Evolutionary conservation across 2,888 invertebrate genomes (phyloP).

Genomic region (Physocephala rufipes): DNA sequence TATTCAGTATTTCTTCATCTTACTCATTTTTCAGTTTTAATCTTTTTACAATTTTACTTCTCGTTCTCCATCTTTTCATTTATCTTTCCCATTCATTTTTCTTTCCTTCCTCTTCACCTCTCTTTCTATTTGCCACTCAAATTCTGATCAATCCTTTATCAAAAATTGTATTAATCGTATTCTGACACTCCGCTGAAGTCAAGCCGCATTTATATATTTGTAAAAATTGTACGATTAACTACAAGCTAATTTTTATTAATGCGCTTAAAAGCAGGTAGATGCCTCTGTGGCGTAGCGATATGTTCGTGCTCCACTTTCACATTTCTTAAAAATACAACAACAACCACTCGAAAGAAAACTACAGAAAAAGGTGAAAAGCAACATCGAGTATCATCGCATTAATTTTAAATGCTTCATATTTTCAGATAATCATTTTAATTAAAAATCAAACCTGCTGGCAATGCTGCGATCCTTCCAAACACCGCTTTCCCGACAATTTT

Average conservation of each 20-base stretch:
- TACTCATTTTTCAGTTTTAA: too few relatives aligned
- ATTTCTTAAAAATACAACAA: background rate
- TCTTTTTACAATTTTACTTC: too few relatives aligned
- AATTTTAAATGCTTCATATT: constrained; percentile 17
- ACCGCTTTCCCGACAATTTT: constrained; percentile 6
- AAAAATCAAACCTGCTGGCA: constrained; percentile 25
- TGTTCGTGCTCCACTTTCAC: background rate
- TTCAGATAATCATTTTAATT: constrained; percentile 21
- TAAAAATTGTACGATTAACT: background rate
- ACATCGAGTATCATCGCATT: background rate
- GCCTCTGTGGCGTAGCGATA: too few relatives aligned
- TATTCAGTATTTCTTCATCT: too few relatives aligned
- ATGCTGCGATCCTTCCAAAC: background rate
- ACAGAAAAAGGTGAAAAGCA: background rate
- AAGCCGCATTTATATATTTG: background rate
- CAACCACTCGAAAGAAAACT: background rate
- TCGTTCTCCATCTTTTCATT: background rate
- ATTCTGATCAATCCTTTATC: background rate
- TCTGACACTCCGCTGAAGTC: too few relatives aligned
- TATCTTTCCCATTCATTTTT: background rate
- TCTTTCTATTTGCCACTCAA: background rate
- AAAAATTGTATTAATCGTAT: too few relatives aligned
- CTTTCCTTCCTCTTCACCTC: too few relatives aligned
- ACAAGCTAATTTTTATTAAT: constrained; percentile 11
- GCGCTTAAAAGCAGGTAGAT: constrained; percentile 7